Evolutionary conservation across 2,888 invertebrate genomes (phyloP), one percentile per base, ranked within the genome.

Genomic region (Callyntrura guangdongensis): DNA sequence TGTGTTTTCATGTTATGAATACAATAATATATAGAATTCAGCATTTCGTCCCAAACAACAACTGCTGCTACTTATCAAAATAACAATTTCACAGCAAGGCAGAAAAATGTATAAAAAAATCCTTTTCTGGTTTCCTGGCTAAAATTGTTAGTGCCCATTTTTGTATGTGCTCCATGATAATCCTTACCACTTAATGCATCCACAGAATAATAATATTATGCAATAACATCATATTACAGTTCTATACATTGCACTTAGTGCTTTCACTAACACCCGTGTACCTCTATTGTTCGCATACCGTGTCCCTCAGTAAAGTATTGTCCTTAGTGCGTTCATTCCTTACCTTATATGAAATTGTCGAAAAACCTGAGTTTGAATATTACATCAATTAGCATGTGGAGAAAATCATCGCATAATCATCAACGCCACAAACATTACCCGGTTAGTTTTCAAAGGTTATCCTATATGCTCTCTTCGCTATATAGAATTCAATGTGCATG

Each of bases 131-230:
- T 67, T 67, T 5, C 67, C 22, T 67, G 9, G n/a, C n/a, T 67
- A 56, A 56, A 56, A 14, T 56, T 56, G 56, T 12, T 5, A 61
- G 64, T 67, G 36, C 25, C 22, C 67, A 67, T 67, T 67, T 67
- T 64, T 64, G 64, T 64, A 64, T 67, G 25, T 67, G 67, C n/a
- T 12, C 27, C 27, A 67, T 64, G 12, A 11, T 17, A 3, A 9
- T 61, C 64, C 25, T 74, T 36, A 6, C 49, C 49, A 49, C 47
- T 47, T 47, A 74, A 74, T 74, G 74, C 22, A 74, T 74, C 74
- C 74, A 49, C 74, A 74, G 27, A 69, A 69, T 47, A 67, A 14
- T 67, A 67, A 25, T 64, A 64, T 27, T 67, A 67, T 27, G 14
- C 67, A 64, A 64, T 64, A 22, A 17, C 17, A 27, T 67, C 25